Base-by-base conservation (phyloP, 2,797 vertebrate genomes). In the Pogonophryne albipinna region DNA sequence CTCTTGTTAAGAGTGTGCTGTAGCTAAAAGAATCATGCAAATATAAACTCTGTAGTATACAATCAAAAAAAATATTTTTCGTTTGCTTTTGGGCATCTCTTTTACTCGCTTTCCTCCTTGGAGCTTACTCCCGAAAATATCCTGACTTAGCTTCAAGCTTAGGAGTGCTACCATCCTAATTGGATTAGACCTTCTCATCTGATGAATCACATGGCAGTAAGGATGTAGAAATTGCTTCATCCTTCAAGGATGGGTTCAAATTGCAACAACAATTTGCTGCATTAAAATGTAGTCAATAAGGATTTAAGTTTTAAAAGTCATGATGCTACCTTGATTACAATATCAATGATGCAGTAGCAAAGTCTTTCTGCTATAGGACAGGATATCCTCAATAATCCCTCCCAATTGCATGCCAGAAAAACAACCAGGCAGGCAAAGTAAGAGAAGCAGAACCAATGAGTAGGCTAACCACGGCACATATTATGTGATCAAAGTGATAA, bases 101-200 rank as follows among this genome's bases (percentile, higher is more conserved):
- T 80, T 61, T 58, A 66, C 55, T 45, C 51, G 17, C 53, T 62
- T 74, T 57, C 44, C 64, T 75, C 73, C 72, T 65, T 56, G 50
- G 6, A 66, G 79, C 65, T 82, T 75, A 69, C 77, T 76, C 76
- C 71, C 86, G 77, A 80, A 85, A 86, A 87, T 90, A 90, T 59
- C 88, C 89, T 93, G 89, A 89, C 89, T 86, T 79, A 66, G 69
- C 87, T 82, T 65, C 49, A 76, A 86, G 90, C 83, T 92, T 91
- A 90, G 70, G 49, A 57, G 64, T 47, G 51, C 91, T 85, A 78
- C 66, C 23, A 15, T 52, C 69, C 75, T 91, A 90, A 94, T 91
- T 91, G 92, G 92, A 93, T 94, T 91, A 89, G 53, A 53, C 10
- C 34, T 76, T 60, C 80, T 92, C 84, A 91, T 83, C 89, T 87